Evolutionary conservation across 2,113 vertebrate genomes (phyloP).

Genomic region (Phylloscopus whistleri): DNA sequence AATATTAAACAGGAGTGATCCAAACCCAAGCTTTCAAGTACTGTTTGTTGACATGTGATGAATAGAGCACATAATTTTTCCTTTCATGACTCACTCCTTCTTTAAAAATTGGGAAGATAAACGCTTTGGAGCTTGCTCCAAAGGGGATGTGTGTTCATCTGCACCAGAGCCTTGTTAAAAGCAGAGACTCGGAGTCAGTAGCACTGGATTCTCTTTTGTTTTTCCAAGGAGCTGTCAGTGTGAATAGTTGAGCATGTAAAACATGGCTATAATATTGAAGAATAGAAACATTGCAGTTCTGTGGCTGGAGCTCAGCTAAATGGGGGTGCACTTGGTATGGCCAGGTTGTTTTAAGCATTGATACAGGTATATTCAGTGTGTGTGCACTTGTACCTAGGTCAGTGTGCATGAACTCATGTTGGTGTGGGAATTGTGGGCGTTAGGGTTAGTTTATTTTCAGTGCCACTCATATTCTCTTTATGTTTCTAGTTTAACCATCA

Average conservation of each 20-base stretch:
- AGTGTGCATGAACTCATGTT: not conserved
- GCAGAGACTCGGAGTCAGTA: not conserved
- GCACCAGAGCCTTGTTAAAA: not conserved
- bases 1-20: not conserved
- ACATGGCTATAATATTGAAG: not conserved
- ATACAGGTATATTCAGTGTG: not conserved
- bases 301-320: not conserved
- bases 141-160: not conserved
- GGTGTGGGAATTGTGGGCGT: too few species aligned
- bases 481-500: not conserved
- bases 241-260: not conserved
- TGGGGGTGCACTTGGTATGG: not conserved
- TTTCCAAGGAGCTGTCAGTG: not conserved
- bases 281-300: not conserved
- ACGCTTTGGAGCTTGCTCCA: not conserved
- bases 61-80: not conserved
- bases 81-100: not conserved
- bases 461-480: not conserved
- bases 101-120: not conserved
- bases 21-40: constrained; percentile 16
- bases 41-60: not conserved
- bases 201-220: not conserved
- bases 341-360: not conserved
- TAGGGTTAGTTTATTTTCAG: not conserved
- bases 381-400: not conserved